Base-by-base conservation (phyloP, 2,888 invertebrate genomes). In the Arrhopalites spinosus region DNA sequence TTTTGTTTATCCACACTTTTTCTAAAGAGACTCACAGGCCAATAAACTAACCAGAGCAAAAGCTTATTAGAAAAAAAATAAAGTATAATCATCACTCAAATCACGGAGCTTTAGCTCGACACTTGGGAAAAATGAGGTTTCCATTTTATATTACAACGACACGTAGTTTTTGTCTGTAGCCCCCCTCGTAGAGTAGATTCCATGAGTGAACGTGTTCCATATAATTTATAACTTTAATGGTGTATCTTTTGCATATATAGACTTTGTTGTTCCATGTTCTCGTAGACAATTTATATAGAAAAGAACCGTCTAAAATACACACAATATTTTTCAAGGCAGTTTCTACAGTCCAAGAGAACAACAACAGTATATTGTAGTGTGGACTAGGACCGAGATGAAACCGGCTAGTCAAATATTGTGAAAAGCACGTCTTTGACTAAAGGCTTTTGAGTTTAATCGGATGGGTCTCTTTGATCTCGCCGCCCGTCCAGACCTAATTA, bases 371-470 rank as follows among this genome's bases (percentile, higher is more conserved):
- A n/a, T n/a, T n/a, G n/a, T n/a, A n/a, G n/a, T n/a, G n/a, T n/a
- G n/a, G 36, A 36, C 5, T 7, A 7, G 36, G 36, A 11, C 36
- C 36, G 66, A 66, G 20, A 23, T 13, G 15, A 30, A 66, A 30
- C 29, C n/a, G 30, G 53, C 56, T 71, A 71, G 59, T 71, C 71
- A 71, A 71, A 71, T 71, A 71, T 71, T 71, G 71, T 71, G 71
- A 71, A 59, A 71, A 56, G 71, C 71, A 71, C 71, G 71, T 71
- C 59, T 30, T n/a, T 29, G 70, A 56, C 59, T 71, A 30, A 47
- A 66, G 43, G 13, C 66, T 27, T n/a, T 59, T 20, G 59, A 20
- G 59, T 25, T 43, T 45, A 36, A 43, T 23, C 43, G 66, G 23
- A n/a, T 30, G n/a, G n/a, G 17, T 50, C 50, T 50, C 63, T 73